phyloP scores from a whole-genome alignment of 2,113 vertebrate species.

The Colistium nudipinnis region DNA sequence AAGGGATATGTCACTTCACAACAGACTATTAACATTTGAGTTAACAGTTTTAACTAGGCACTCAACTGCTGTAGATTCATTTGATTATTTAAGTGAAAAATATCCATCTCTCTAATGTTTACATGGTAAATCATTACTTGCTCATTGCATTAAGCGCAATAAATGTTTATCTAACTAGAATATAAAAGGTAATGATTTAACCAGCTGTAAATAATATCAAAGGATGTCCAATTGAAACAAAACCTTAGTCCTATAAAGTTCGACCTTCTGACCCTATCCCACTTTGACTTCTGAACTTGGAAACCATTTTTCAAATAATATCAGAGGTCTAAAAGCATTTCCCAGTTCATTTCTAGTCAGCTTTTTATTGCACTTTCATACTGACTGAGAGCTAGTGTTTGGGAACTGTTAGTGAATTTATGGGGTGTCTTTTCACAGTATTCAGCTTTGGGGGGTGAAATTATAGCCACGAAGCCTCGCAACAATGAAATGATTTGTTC shows the following conservation, averaged over 20 bases:
- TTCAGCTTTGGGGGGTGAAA: conserved; percentile 46
- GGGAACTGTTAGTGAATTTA: conserved; percentile 45
- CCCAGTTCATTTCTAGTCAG: conserved; percentile 14
- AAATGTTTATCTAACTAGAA: conserved; percentile 41
- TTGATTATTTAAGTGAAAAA: conserved; percentile 8
- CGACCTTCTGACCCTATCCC: background rate
- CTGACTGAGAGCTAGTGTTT: conserved; percentile 61
- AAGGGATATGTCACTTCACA: conserved; percentile 32
- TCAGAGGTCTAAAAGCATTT: conserved; percentile 10
- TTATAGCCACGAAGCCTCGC: conserved; percentile 7
- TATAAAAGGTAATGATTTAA: conserved; percentile 10
- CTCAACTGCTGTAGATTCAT: conserved; percentile 36
- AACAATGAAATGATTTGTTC: conserved; percentile 66
- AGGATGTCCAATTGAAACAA: background rate
- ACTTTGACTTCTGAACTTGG: background rate
- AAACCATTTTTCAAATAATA: background rate
- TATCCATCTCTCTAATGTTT: conserved; percentile 70
- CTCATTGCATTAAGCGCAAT: conserved; percentile 69
- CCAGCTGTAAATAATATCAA: conserved; percentile 2
- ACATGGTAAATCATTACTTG: conserved; percentile 75
- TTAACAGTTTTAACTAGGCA: conserved; percentile 52
- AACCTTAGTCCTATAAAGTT: background rate
- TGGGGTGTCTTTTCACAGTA: conserved; percentile 60
- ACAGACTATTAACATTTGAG: conserved; percentile 31
- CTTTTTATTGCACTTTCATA: conserved; percentile 65